Evolutionary conservation across 2,797 vertebrate species (phyloP), one percentile per base, ranked within the genome.

Genomic region (Euphonia xanthogaster): DNA sequence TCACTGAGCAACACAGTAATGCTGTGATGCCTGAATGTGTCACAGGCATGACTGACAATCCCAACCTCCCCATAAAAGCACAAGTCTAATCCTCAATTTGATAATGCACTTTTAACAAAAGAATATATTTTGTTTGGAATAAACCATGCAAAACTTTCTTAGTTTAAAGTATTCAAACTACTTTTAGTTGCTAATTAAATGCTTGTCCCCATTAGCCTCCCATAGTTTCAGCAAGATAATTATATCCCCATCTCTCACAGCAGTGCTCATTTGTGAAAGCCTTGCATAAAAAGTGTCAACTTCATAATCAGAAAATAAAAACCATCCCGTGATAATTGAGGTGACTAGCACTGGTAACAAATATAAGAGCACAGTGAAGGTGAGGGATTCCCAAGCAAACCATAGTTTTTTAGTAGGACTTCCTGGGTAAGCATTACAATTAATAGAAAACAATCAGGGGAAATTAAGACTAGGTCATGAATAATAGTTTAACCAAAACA

Each of bases 141-240:
- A 61, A 92, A 57, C 30, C 61, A 65, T 50, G 67, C 37, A 73
- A 88, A 90, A 82, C 35, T 85, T 77, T 62, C 22, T 87, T 87
- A 77, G 68, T 83, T 89, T 65, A 61, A 91, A 85, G 50, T 28
- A 77, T 68, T 71, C 65, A 58, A 77, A 33, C 39, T 71, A 45
- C 57, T 88, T 82, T n/a, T 61, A 54, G 57, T 74, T 96, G 75
- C 61, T 91, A 94, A 92, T 94, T 76, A 85, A 91, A 82, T 89
- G 45, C 67, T 77, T 87, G 77, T 67, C 65, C 65, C 65, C 61
- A 79, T 87, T 93, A 89, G 57, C 39, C 50, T 95, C 53, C 50
- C n/a, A 61, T 33, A 80, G 72, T 61, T 94, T 80, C 57, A 60
- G 65, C 20, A 82, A 48, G 5, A 0, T 88, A 88, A 91, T 94